phyloP scores from a whole-genome alignment of 2,113 vertebrate genomes.

The Mastomys natalensis region DNA sequence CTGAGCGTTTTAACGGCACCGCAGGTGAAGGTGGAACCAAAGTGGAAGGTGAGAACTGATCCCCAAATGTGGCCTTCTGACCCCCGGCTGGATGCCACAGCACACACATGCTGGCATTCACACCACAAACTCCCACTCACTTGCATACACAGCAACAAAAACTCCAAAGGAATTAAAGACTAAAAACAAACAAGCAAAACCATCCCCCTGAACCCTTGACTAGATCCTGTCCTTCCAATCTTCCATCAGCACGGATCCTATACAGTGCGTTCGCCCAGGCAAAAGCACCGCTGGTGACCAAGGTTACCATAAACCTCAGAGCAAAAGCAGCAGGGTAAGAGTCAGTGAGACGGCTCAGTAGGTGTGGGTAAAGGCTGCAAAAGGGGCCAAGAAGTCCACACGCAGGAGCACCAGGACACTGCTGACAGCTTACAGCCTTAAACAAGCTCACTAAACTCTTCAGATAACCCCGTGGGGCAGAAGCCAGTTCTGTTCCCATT shows the following conservation, averaged over 20 bases:
- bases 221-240: background rate
- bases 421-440: background rate
- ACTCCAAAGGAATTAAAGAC: background rate
- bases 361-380: background rate
- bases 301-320: background rate
- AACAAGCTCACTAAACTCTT: background rate
- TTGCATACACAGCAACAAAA: background rate
- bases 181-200: background rate
- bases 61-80: background rate
- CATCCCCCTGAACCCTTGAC: fast-evolving
- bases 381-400: background rate
- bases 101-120: background rate
- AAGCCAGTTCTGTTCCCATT: background rate
- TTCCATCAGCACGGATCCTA: background rate
- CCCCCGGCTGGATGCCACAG: background rate
- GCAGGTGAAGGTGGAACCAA: background rate
- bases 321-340: background rate
- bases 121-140: background rate
- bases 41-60: background rate
- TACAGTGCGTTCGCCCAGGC: background rate
- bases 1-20: background rate
- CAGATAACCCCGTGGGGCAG: background rate
- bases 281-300: background rate
- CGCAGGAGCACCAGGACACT: background rate
- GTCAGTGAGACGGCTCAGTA: background rate